These are phyloP conservation scores for Chiroxiphia lanceolata DNA, from an alignment of 2,797 vertebrate species.

Conservation along the genomic window DNA sequence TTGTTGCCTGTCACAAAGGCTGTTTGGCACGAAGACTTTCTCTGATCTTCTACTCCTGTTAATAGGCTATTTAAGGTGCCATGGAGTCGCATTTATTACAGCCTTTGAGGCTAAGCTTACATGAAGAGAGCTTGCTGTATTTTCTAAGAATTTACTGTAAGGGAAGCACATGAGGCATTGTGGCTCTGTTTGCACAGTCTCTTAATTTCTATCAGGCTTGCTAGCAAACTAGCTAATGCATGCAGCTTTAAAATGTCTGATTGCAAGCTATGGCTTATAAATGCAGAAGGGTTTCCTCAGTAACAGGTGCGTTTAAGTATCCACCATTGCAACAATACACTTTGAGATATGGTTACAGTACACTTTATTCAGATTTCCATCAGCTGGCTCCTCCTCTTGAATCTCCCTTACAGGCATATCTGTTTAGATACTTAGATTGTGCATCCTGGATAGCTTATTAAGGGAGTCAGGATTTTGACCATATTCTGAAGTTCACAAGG, in stretches of 20 bases:
- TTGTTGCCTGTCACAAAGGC: conserved; percentile 1
- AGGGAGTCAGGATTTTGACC: not conserved
- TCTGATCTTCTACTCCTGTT: not conserved
- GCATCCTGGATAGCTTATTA: not conserved
- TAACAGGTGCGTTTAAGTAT: not conserved
- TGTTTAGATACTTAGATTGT: not conserved
- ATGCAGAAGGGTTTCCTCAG: not conserved
- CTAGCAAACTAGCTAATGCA: not conserved
- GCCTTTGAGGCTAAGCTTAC: not conserved
- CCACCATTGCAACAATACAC: accelerated
- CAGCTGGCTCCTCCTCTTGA: not conserved
- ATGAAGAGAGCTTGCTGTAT: not conserved
- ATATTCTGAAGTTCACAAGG: not conserved
- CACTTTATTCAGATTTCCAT: not conserved
- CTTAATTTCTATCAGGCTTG: not conserved
- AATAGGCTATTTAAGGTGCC: not conserved
- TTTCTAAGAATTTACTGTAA: not conserved
- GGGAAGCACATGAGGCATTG: not conserved
- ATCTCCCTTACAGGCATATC: accelerated
- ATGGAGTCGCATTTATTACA: not conserved
- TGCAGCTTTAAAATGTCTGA: not conserved
- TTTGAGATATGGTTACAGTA: not conserved
- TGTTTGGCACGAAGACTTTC: not conserved
- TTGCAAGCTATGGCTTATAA: not conserved
- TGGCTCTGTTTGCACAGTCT: not conserved